phyloP scores from a whole-genome alignment of 2,797 vertebrate species.

The Sciaenops ocellatus region DNA sequence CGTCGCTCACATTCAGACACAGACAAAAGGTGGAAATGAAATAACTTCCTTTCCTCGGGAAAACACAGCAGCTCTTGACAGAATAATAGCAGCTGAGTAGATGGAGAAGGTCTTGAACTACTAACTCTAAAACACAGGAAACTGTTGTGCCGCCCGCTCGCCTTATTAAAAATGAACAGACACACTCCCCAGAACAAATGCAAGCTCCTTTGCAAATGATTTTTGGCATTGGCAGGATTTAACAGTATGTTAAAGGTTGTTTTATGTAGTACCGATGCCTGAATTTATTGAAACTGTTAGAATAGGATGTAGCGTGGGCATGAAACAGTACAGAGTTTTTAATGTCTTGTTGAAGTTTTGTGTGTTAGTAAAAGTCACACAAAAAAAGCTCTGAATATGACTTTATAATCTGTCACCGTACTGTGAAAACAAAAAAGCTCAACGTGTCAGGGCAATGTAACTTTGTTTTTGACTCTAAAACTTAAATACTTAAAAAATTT shows the following conservation, averaged over 20 bases:
- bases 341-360: neutral
- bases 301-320: too few species aligned
- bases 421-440: neutral
- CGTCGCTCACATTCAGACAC: conserved; percentile 94
- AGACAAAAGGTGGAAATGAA: conserved; percentile 99
- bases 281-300: neutral
- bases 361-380: neutral
- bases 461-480: neutral
- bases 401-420: neutral
- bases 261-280: neutral
- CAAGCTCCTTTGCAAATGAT: conserved; percentile 35
- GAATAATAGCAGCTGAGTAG: conserved; percentile 94
- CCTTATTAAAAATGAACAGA: conserved; percentile 86
- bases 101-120: conserved; percentile 83
- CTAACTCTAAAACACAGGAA: conserved; percentile 91
- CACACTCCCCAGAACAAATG: conserved; percentile 77
- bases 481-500: neutral
- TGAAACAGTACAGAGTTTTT: too few species aligned
- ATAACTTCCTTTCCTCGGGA: conserved; percentile 96
- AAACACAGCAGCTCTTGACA: conserved; percentile 93
- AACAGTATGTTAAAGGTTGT: conserved; percentile 9
- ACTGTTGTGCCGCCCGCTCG: conserved; percentile 89
- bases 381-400: too few species aligned
- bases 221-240: conserved; percentile 29
- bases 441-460: neutral